phyloP scores from a whole-genome alignment of 37 sponge, comb jelly and placozoan species.

The Axinella damicornis region DNA sequence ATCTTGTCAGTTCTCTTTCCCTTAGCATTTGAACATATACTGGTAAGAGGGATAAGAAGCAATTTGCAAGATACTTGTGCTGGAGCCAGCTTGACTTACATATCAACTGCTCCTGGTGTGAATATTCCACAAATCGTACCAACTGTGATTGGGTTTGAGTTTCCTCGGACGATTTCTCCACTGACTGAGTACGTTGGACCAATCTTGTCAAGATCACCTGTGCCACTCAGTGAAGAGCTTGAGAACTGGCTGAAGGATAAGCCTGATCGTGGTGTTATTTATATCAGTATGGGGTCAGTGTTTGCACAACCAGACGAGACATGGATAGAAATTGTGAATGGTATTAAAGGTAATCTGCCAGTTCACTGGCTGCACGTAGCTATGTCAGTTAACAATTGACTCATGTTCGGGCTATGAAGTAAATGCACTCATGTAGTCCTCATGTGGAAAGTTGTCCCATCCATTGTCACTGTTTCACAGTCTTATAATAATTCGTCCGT shows the following conservation, averaged over 20 bases:
- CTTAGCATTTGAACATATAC: too few relatives aligned
- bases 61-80: neutral
- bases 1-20: too few relatives aligned
- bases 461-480: too few relatives aligned
- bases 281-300: constrained; percentile 66
- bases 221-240: constrained; percentile 17
- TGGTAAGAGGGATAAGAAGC: too few relatives aligned
- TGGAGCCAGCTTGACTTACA: neutral
- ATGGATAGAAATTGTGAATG: constrained; percentile 23
- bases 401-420: too few relatives aligned
- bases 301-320: neutral
- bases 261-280: constrained; percentile 23
- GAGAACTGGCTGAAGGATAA: constrained; percentile 42
- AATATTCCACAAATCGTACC: constrained; percentile 13
- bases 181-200: constrained; percentile 51
- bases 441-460: too few relatives aligned
- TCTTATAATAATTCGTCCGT: too few relatives aligned
- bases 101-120: neutral
- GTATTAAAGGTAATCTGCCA: neutral
- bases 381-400: too few relatives aligned
- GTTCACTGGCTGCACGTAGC: too few relatives aligned
- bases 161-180: constrained; percentile 17
- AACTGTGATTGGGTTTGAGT: constrained; percentile 46
- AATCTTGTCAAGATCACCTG: neutral
- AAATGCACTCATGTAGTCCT: too few relatives aligned